Conservation (phyloP, 2,797 vertebrate species). For the Rhinichthys osculus region DNA sequence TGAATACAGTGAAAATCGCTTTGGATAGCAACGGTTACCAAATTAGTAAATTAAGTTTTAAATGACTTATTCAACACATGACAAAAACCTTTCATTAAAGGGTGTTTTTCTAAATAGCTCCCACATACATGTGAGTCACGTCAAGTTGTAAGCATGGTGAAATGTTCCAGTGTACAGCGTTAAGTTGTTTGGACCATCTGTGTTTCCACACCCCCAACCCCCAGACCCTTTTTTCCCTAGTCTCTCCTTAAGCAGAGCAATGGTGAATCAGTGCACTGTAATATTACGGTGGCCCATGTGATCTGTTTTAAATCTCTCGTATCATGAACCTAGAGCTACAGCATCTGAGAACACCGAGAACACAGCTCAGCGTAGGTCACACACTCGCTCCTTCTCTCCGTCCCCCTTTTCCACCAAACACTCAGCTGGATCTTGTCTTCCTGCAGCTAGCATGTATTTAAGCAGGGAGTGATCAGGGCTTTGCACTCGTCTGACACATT, state of each 20-base stretch:
- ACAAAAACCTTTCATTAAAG: constrained; percentile 1
- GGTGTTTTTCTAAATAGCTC: background rate
- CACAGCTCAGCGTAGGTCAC: constrained; percentile 25
- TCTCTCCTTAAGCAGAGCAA: constrained; percentile 27
- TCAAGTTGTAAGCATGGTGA: background rate
- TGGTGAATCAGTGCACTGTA: constrained; percentile 48
- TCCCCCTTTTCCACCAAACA: constrained; percentile 37
- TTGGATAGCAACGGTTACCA: background rate
- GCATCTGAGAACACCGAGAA: constrained; percentile 31
- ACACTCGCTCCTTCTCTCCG: constrained; percentile 22
- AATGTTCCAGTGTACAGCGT: background rate
- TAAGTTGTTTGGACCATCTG: background rate
- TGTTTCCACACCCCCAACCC: background rate
- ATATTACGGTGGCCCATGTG: constrained; percentile 42
- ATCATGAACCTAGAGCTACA: constrained; percentile 43
- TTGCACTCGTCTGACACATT: constrained; percentile 57
- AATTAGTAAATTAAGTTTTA: background rate
- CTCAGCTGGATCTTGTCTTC: constrained; percentile 40
- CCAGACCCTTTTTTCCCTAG: background rate
- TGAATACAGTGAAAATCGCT: background rate
- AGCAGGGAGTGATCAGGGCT: constrained; percentile 47
- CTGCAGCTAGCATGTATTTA: constrained; percentile 27
- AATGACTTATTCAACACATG: background rate
- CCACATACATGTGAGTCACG: background rate
- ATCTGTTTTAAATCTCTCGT: constrained; percentile 49